Conservation (phyloP, 2,888 invertebrate genomes). For the Leucophora obtusa region DNA sequence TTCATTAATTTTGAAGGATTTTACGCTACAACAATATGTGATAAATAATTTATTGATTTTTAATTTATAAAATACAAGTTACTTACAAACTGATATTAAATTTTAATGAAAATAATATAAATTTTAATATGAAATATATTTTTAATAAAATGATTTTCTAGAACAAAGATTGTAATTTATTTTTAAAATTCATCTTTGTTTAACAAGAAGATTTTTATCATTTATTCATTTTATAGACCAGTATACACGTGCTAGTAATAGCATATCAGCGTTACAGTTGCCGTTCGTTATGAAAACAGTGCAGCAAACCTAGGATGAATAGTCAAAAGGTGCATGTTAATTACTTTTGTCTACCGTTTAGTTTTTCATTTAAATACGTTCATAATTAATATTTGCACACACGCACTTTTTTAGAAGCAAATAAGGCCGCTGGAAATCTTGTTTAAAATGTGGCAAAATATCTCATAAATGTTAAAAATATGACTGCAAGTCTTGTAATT, state of each 20-base stretch:
- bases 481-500: conserved; percentile 1
- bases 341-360: conserved; percentile 54
- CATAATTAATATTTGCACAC: conserved; percentile 39
- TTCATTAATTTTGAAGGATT: conserved; percentile 34
- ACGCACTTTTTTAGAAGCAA: background rate
- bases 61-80: conserved; percentile 38
- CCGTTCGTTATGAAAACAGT: conserved; percentile 8
- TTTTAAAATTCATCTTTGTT: background rate
- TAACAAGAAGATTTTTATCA: conserved; percentile 3
- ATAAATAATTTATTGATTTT: conserved; percentile 62
- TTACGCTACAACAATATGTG: conserved; percentile 15
- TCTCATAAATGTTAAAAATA: conserved; percentile 1
- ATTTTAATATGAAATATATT: conserved; percentile 31
- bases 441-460: conserved; percentile 9
- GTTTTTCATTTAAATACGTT: background rate
- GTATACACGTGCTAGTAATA: conserved; percentile 14
- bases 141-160: conserved; percentile 2
- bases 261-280: conserved; percentile 21
- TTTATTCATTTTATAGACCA: background rate
- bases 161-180: conserved; percentile 7
- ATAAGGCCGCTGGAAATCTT: background rate
- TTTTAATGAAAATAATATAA: conserved; percentile 2
- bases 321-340: conserved; percentile 40
- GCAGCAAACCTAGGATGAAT: conserved; percentile 20
- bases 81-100: conserved; percentile 7